Evolutionary conservation across 2,888 invertebrate genomes (phyloP).

Genomic region (Kuschelorhynchus macadamiae): DNA sequence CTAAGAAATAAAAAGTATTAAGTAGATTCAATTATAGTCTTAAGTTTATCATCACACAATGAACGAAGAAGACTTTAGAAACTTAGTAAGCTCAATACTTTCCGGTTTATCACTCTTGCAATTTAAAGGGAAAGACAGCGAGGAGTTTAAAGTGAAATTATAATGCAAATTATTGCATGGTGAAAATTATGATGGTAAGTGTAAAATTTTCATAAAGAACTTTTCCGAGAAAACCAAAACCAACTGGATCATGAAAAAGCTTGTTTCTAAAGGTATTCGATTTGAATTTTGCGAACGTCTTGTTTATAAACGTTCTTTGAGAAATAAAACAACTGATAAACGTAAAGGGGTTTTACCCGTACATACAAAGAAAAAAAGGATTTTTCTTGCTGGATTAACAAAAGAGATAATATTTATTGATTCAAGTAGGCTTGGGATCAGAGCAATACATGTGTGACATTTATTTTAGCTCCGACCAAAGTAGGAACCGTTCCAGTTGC

Average conservation of each 20-base stretch:
- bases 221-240: too few relatives aligned
- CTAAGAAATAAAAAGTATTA: too few relatives aligned
- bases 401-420: too few relatives aligned
- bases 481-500: too few relatives aligned
- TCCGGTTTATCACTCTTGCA: not conserved
- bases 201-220: too few relatives aligned
- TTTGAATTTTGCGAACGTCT: slow-evolving; percentile 10
- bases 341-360: too few relatives aligned
- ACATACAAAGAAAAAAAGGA: slow-evolving; percentile 18
- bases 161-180: not conserved
- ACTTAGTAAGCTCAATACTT: not conserved
- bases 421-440: too few relatives aligned
- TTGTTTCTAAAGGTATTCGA: slow-evolving; percentile 3
- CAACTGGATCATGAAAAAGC: not conserved
- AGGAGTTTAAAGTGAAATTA: not conserved
- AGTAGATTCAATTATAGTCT: too few relatives aligned
- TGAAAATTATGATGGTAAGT: not conserved
- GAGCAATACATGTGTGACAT: too few relatives aligned
- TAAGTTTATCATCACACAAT: too few relatives aligned
- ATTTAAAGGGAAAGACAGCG: not conserved
- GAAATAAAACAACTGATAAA: not conserved
- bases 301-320: not conserved
- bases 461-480: too few relatives aligned
- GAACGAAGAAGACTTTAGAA: not conserved
- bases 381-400: too few relatives aligned